Conservation (phyloP, 2,797 vertebrate species). For the Smutsia temminckii region DNA sequence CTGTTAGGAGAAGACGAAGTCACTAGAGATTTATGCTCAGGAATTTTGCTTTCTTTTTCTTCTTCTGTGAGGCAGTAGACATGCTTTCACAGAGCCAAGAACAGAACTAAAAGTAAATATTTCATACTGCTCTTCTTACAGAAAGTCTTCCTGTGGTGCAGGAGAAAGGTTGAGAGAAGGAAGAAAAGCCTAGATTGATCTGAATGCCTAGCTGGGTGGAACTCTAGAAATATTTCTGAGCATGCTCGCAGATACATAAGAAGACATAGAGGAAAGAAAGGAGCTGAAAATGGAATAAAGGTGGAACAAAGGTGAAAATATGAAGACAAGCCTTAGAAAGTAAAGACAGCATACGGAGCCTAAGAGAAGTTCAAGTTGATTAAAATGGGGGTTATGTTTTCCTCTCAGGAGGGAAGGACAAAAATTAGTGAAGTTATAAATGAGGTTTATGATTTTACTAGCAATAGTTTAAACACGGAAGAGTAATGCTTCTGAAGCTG, state of each 20-base stretch:
- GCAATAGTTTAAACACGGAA: neutral
- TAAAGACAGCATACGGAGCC: neutral
- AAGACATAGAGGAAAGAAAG: neutral
- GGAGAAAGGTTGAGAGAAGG: neutral
- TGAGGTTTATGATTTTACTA: neutral
- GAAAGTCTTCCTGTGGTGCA: neutral
- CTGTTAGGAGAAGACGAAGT: neutral
- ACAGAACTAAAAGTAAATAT: neutral
- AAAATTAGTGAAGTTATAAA: neutral
- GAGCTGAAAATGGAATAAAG: neutral
- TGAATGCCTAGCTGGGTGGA: neutral
- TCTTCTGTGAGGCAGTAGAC: neutral
- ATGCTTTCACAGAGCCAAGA: neutral
- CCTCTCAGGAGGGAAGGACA: neutral
- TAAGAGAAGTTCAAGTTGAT: neutral
- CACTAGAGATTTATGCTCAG: neutral
- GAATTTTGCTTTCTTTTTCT: neutral
- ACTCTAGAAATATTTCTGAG: neutral
- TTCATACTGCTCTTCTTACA: neutral
- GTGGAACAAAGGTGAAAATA: neutral
- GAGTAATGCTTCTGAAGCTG: neutral
- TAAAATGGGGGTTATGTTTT: neutral
- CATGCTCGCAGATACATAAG: neutral
- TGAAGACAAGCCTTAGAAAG: neutral
- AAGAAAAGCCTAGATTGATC: neutral